phyloP scores from a whole-genome alignment of 2,888 invertebrate species.

The Spisula solida region DNA sequence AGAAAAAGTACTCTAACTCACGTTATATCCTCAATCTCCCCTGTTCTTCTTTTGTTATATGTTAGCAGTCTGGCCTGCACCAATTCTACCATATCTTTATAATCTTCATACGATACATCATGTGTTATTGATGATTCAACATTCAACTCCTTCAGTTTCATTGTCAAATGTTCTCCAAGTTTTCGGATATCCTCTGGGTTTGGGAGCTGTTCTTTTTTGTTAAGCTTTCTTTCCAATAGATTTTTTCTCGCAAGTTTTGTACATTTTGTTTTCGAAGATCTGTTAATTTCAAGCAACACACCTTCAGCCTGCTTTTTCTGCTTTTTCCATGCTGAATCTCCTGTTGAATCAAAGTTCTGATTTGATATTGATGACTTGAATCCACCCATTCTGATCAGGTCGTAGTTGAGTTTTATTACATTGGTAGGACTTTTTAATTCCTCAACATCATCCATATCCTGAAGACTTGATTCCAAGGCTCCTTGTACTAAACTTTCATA shows the following conservation, averaged over 20 bases:
- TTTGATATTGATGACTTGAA: slow-evolving; percentile 25
- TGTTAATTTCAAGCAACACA: not conserved
- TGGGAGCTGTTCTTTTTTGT: slow-evolving; percentile 33
- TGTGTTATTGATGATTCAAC: no score
- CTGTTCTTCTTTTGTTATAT: not conserved
- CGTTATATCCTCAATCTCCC: not conserved
- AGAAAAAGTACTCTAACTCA: not conserved
- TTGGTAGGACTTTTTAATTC: slow-evolving; percentile 49
- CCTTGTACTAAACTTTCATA: slow-evolving; percentile 4
- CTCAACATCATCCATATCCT: slow-evolving; percentile 52
- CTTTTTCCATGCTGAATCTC: slow-evolving; percentile 42
- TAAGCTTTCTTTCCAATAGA: slow-evolving; percentile 25
- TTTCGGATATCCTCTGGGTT: slow-evolving; percentile 49
- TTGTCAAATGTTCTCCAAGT: slow-evolving; percentile 43
- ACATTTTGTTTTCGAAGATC: no score
- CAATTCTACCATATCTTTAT: no score
- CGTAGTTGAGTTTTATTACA: slow-evolving; percentile 5
- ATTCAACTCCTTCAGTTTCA: slow-evolving; percentile 19
- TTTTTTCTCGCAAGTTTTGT: not conserved
- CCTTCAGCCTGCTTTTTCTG: not conserved
- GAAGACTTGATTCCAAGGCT: slow-evolving; percentile 29
- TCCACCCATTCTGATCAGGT: slow-evolving; percentile 37
- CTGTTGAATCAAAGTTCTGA: slow-evolving; percentile 30
- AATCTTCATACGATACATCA: no score
- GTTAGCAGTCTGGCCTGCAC: not conserved